These are phyloP conservation scores for Drosophila repletoides DNA, from an alignment of 1,140 invertebrate species.

Conservation along the genomic window DNA sequence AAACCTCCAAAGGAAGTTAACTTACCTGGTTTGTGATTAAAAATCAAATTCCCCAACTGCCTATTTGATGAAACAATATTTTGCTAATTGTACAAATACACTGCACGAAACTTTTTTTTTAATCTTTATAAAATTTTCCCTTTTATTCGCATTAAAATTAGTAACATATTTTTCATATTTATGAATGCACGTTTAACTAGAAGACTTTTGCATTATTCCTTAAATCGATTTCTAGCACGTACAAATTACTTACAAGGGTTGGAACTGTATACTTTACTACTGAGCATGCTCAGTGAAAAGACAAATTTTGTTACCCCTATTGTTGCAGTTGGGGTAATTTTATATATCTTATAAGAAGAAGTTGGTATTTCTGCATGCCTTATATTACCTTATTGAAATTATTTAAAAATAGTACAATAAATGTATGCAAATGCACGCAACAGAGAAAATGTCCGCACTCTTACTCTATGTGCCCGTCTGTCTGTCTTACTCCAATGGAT, in stretches of 20 bases:
- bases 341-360: neutral
- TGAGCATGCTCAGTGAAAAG: slow-evolving; percentile 25
- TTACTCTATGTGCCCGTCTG: too few species aligned
- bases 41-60: neutral
- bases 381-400: too few species aligned
- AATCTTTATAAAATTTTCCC: neutral
- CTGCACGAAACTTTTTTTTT: neutral
- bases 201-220: slow-evolving; percentile 26
- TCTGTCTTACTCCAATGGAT: too few species aligned
- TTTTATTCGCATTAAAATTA: neutral
- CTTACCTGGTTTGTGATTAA: neutral
- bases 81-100: neutral
- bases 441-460: too few species aligned
- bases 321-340: neutral
- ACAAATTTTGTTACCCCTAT: slow-evolving; percentile 24
- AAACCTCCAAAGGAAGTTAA: neutral
- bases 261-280: slow-evolving; percentile 2
- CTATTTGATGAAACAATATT: slow-evolving; percentile 4
- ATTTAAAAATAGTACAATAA: too few species aligned
- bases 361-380: too few species aligned
- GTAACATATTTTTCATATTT: slow-evolving; percentile 9
- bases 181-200: slow-evolving; percentile 21
- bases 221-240: slow-evolving; percentile 30
- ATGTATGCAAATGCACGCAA: too few species aligned
- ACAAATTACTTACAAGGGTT: slow-evolving; percentile 14